Evolutionary conservation across 1,140 invertebrate species (phyloP), one percentile per base, ranked within the genome.

Genomic region (Zaprionus davidi): DNA sequence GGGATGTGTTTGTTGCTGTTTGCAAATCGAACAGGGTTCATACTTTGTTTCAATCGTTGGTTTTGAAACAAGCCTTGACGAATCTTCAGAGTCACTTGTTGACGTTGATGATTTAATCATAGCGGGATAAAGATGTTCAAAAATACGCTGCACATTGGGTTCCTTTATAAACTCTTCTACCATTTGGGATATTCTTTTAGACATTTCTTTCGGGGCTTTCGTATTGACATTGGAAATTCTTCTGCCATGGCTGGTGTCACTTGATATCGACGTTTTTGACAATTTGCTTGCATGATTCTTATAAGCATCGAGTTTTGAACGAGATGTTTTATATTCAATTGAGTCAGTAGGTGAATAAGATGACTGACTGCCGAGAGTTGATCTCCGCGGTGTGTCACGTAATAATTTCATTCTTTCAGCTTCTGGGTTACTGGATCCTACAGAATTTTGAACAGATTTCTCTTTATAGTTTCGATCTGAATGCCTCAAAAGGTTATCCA

Each of bases 11-110:
- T n/a, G 26, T 0, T 58, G 53, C 5, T 72, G 62, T 26, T 9
- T 26, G 55, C 70, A 71, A 64, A 71, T 71, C 2, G 24, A 9
- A 26, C 64, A 66, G 6, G 28, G 20, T 6, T 1, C 5, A 41
- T n/a, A 44, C 12, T 9, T 20, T 57, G 13, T 57, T 22, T 22
- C 41, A 17, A 44, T 44, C 2, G 15, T n/a, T 44, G n/a, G n/a
- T 44, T 44, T 44, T 17, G 41, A 44, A 44, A 3, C 6, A 3
- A 9, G 6, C 9, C 31, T 46, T 46, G n/a, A 9, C 11, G 6
- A 17, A 17, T 46, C 41, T 17, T 41, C 15, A 7, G 38, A 41
- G 38, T n/a, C 38, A 41, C n/a, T 17, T 46, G 41, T 9, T 46
- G 41, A 46, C 6, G 1, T 46, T 46, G 41, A 46, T 9, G 41